Evolutionary conservation across 1,140 invertebrate genomes (phyloP).

Genomic region (Pissodes strobi): DNA sequence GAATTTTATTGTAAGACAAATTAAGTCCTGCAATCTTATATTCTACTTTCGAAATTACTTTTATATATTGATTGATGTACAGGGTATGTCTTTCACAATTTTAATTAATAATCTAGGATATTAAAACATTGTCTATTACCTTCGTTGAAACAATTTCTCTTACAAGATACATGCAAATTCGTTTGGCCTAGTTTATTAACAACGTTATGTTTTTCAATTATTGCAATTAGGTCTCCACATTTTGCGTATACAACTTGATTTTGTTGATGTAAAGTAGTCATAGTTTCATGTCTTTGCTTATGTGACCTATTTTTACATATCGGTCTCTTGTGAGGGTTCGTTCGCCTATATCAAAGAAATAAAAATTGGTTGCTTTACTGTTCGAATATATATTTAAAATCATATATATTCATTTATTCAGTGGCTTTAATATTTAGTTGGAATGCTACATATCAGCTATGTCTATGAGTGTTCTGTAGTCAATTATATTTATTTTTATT

Average conservation of each 20-base stretch:
- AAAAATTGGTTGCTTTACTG: too few species aligned
- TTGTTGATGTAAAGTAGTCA: constrained; percentile 27
- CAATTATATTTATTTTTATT: neutral
- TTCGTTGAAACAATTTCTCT: too few species aligned
- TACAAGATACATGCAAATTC: too few species aligned
- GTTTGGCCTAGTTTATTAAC: too few species aligned
- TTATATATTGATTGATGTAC: neutral
- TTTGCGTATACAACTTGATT: constrained; percentile 40
- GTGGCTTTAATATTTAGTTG: neutral
- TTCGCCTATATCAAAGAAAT: constrained; percentile 4
- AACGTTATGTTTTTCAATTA: neutral
- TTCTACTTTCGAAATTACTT: too few species aligned
- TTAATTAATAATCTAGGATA: too few species aligned
- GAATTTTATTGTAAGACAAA: too few species aligned
- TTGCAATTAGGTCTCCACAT: neutral
- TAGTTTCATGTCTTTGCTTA: too few species aligned
- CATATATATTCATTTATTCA: neutral
- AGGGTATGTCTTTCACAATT: too few species aligned
- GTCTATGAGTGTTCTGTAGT: neutral
- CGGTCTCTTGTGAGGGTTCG: constrained; percentile 12
- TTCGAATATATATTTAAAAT: constrained; percentile 2
- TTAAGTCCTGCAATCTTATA: too few species aligned
- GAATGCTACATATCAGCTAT: neutral
- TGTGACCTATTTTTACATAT: constrained; percentile 33
- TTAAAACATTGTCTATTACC: too few species aligned